Evolutionary conservation across 2,888 invertebrate species (phyloP).

Genomic region (Drosophila leonis): DNA sequence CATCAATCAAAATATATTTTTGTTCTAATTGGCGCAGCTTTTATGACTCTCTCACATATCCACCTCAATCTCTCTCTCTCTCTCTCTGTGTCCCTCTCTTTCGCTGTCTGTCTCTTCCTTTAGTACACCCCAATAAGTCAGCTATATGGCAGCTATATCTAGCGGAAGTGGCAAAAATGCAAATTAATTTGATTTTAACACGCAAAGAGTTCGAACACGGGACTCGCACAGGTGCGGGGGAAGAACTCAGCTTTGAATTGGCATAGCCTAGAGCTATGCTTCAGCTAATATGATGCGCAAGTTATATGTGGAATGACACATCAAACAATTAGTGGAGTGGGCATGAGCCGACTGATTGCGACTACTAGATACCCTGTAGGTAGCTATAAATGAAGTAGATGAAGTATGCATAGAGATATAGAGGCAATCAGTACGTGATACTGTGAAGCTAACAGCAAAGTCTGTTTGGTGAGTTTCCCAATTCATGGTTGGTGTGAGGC

Average conservation of each 20-base stretch:
- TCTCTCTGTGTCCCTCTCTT: neutral
- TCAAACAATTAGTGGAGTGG: neutral
- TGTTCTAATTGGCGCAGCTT: constrained; percentile 60
- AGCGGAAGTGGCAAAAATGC: constrained; percentile 54
- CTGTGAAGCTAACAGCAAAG: too few species aligned
- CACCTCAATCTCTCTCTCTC: neutral
- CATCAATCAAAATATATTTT: constrained; percentile 59
- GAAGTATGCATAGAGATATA: neutral
- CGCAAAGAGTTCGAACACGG: constrained; percentile 14
- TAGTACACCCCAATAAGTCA: constrained; percentile 17
- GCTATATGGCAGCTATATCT: constrained; percentile 7
- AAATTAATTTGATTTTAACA: constrained; percentile 39
- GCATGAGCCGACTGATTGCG: neutral
- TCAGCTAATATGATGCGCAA: neutral
- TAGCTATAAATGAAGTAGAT: neutral
- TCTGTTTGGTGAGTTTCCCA: too few species aligned
- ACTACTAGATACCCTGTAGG: neutral
- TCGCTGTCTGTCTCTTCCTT: neutral
- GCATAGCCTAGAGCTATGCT: constrained; percentile 6
- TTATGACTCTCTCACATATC: constrained; percentile 9
- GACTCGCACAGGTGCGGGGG: neutral
- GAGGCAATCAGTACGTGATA: neutral
- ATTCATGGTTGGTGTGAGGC: too few species aligned
- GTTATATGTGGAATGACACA: neutral
- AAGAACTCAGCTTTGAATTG: constrained; percentile 2